Evolutionary conservation across 2,888 invertebrate genomes (phyloP).

Genomic region (Hypomecis atomaria): DNA sequence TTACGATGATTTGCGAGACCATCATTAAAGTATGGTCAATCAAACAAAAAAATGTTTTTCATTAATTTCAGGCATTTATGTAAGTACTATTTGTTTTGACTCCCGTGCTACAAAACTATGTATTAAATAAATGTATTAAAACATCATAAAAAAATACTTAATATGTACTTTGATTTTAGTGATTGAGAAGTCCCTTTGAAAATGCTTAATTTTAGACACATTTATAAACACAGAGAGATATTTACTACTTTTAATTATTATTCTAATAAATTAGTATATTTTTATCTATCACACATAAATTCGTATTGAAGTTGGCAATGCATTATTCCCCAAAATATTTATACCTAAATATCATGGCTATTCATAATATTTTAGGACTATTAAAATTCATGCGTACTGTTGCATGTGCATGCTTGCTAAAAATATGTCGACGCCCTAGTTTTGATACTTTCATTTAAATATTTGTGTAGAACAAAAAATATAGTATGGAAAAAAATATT

Average conservation of each 20-base stretch:
- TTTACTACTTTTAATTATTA: constrained; percentile 27
- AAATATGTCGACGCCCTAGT: constrained; percentile 31
- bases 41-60: too few species aligned
- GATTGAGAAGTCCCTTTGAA: constrained; percentile 33
- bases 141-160: not conserved
- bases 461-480: not conserved
- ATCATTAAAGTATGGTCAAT: too few species aligned
- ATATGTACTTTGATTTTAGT: too few species aligned
- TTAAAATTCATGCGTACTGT: not conserved
- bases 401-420: constrained; percentile 9
- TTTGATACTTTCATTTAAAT: constrained; percentile 14
- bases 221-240: constrained; percentile 30
- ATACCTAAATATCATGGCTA: not conserved
- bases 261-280: constrained; percentile 34
- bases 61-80: too few species aligned
- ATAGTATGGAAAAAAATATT: not conserved
- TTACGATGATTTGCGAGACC: too few species aligned
- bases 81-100: too few species aligned
- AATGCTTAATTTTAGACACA: constrained; percentile 53
- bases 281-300: constrained; percentile 49
- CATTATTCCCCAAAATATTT: constrained; percentile 19
- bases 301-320: constrained; percentile 48
- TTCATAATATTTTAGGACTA: constrained; percentile 5
- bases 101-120: not conserved
- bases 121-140: not conserved